These are phyloP conservation scores for Hippocampus abdominalis DNA, from an alignment of 2,113 vertebrate species.

Conservation along the genomic window DNA sequence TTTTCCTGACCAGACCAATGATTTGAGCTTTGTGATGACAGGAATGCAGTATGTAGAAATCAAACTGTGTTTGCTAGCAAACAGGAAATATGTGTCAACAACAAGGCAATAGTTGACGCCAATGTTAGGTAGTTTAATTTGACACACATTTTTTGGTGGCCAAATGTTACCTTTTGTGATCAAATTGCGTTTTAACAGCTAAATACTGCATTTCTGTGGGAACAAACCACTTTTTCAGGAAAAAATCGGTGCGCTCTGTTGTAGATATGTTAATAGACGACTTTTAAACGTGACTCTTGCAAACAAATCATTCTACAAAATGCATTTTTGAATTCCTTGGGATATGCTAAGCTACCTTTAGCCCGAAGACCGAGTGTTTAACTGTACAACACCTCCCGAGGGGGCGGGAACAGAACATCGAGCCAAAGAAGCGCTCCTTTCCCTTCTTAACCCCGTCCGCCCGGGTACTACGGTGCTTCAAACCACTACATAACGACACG, in stretches of 20 bases:
- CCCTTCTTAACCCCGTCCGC: slow-evolving; percentile 19
- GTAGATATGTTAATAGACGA: neutral
- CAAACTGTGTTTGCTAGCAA: neutral
- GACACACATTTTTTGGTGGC: neutral
- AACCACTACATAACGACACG: slow-evolving; percentile 14
- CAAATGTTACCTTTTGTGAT: neutral
- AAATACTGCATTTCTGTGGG: neutral
- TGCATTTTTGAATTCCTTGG: accelerated
- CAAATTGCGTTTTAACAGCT: neutral
- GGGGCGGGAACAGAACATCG: neutral
- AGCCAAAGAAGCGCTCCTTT: accelerated
- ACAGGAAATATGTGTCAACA: neutral
- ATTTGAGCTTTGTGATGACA: no score
- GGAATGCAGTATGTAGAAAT: no score
- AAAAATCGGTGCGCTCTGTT: neutral
- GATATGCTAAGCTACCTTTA: neutral
- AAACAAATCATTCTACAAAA: neutral
- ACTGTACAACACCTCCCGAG: accelerated
- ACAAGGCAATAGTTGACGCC: neutral
- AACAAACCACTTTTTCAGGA: neutral
- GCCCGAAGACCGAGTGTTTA: slow-evolving; percentile 13
- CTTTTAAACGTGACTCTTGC: neutral
- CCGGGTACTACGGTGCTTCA: accelerated
- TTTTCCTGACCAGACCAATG: no score
- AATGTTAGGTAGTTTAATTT: neutral